Base-by-base conservation (phyloP, 2,888 invertebrate species). In the Eupelmus urozonus region DNA sequence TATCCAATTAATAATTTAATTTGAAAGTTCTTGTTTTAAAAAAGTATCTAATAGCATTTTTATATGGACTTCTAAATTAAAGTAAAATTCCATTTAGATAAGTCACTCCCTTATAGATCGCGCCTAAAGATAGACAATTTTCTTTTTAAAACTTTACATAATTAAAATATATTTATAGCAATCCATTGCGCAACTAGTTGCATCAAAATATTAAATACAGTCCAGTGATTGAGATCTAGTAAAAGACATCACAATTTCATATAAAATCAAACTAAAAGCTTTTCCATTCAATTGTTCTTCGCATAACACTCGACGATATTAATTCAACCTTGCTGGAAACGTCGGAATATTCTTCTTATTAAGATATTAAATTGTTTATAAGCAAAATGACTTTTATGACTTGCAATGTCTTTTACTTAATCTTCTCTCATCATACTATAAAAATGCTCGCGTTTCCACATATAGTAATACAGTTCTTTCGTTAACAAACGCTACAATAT, bases 391-490 rank as follows among this genome's bases (percentile, higher is more conserved):
- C n/a, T n/a, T n/a, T n/a, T n/a, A n/a, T n/a, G n/a, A 29, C 1
- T 63, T 9, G 27, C 74, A 59, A 59, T 20, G 42, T 74, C 53
- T 63, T 79, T 75, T 78, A 74, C 59, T 65, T 20, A 42, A 34
- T 67, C n/a, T 2, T 59, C 42, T 57, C 49, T 11, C 25, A 42
- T 62, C 45, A 20, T 40, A 23, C 34, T 57, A 71, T 65, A 66
- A 71, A 25, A 75, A 66, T 82, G 82, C 83, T 85, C 85, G 85
- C 84, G 83, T 86, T 85, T 84, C 86, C 81, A 85, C 82, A 80
- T n/a, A n/a, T 23, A 83, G 78, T 82, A 80, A 70, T 78, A 77
- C 67, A 67, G 49, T 73, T 80, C 78, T 77, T 78, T 63, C 69
- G 42, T 60, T 51, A 80, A 79, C 62, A 79, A 62, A 77, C 79